Conservation (phyloP, 1,140 invertebrate species). For the Leptinotarsa defecta region DNA sequence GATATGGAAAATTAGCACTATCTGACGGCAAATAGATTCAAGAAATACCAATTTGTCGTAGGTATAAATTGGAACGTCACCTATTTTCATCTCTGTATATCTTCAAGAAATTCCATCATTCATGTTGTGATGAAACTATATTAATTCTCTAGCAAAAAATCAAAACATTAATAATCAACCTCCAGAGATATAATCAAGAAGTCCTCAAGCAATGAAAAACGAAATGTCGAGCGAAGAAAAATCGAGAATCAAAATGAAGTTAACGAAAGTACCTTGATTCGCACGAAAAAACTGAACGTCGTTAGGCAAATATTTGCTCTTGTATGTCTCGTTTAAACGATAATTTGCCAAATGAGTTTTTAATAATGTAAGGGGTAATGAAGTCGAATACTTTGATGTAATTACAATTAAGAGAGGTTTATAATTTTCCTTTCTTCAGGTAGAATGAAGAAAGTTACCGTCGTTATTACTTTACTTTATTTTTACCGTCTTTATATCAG, state of each 20-base stretch:
- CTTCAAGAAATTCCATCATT: neutral
- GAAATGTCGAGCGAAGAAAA: neutral
- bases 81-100: neutral
- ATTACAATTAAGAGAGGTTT: neutral
- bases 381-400: neutral
- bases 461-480: too few relatives aligned
- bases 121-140: neutral
- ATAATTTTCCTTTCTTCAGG: neutral
- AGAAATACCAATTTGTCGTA: neutral
- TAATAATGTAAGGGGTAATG: slow-evolving; percentile 2
- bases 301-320: slow-evolving; percentile 9
- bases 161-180: neutral
- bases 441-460: neutral
- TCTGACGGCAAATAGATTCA: neutral
- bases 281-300: neutral
- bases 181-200: neutral
- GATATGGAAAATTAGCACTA: too few relatives aligned
- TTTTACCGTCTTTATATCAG: too few relatives aligned
- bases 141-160: neutral
- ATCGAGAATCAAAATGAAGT: neutral
- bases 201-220: neutral
- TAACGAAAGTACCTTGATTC: slow-evolving; percentile 10
- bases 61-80: neutral
- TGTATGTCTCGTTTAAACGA: slow-evolving; percentile 12
- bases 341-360: slow-evolving; percentile 16